These are phyloP conservation scores for Bovichtus diacanthus DNA, from an alignment of 2,797 vertebrate genomes.

Conservation along the genomic window DNA sequence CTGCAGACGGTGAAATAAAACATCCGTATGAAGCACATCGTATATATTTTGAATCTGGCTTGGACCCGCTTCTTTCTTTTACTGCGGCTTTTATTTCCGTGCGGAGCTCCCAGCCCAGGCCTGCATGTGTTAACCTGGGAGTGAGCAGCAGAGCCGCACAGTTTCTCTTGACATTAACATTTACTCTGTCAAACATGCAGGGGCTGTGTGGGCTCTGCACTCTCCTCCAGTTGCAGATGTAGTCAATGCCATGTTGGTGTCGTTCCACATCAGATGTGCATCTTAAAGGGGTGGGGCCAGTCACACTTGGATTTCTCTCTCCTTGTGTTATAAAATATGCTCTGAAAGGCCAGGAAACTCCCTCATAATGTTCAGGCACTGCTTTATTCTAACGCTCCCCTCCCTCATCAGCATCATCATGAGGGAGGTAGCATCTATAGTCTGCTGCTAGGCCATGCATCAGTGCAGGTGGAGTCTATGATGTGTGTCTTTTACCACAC, in stretches of 20 bases:
- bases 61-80: not conserved
- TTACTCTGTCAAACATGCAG: slow-evolving; percentile 25
- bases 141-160: slow-evolving; percentile 26
- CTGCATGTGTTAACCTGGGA: slow-evolving; percentile 27
- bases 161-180: slow-evolving; percentile 26
- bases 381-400: slow-evolving; percentile 1
- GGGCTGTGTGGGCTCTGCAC: slow-evolving; percentile 19
- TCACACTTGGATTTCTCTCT: slow-evolving; percentile 43
- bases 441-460: slow-evolving; percentile 18
- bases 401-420: slow-evolving; percentile 4
- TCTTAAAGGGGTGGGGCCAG: slow-evolving; percentile 74
- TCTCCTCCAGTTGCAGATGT: slow-evolving; percentile 56
- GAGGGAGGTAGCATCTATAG: not conserved
- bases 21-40: not conserved
- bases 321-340: slow-evolving; percentile 24
- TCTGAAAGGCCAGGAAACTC: slow-evolving; percentile 5
- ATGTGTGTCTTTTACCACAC: not conserved
- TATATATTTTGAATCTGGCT: not conserved
- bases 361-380: not conserved
- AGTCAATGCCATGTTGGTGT: slow-evolving; percentile 52
- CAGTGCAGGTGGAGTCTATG: slow-evolving; percentile 32
- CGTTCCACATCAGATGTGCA: slow-evolving; percentile 64
- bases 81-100: slow-evolving; percentile 26
- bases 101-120: slow-evolving; percentile 32
- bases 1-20: slow-evolving; percentile 29